A percentile compares a stretch with the other conserved stretches of the same genome.
Evolutionary conservation across 1,140 invertebrate genomes (phyloP).

Genomic region (Monomorium pharaonis): DNA sequence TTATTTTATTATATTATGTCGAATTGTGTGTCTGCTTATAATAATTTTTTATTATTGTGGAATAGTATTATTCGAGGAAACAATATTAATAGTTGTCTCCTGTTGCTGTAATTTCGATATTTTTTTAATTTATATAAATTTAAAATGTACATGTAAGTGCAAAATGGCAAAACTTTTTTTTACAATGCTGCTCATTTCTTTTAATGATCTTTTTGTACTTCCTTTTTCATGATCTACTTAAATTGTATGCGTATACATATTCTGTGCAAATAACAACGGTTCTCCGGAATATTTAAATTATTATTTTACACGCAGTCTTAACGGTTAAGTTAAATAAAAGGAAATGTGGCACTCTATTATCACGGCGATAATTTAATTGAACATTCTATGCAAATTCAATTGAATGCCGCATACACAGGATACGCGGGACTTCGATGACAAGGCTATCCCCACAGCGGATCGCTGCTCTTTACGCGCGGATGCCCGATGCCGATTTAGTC

Average conservation of each 20-base stretch:
- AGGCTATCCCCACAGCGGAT: background rate
- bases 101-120: background rate
- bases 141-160: too few species aligned
- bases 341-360: background rate
- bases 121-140: background rate
- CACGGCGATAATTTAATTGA: background rate
- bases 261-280: background rate
- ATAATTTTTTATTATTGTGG: background rate
- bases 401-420: background rate
- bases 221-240: background rate
- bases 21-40: too few species aligned
- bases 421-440: background rate
- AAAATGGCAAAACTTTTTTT: background rate
- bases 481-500: constrained; percentile 25
- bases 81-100: background rate
- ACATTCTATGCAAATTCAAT: background rate
- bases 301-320: background rate
- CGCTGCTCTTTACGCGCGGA: constrained; percentile 24
- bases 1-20: too few species aligned
- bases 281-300: background rate
- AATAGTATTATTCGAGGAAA: background rate
- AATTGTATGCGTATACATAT: background rate
- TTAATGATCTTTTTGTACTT: background rate
- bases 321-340: background rate
- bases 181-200: background rate